Percentiles rank a stretch among this genome's conserved stretches.
These are phyloP conservation scores for Steatornis caripensis DNA, from an alignment of 2,113 vertebrate species.

Conservation along the genomic window DNA sequence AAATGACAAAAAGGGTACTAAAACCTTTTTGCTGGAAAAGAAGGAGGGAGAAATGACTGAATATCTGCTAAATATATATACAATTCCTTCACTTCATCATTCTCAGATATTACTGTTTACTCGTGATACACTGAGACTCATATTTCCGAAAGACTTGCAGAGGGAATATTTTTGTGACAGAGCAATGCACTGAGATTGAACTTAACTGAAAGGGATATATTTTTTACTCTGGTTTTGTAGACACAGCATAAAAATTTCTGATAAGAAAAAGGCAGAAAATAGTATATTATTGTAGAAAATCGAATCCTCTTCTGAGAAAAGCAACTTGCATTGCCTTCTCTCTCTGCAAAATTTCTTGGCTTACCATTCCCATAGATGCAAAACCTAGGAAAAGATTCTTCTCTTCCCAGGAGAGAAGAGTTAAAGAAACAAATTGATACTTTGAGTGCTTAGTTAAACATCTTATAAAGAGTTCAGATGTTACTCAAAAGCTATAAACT, in stretches of 20 bases:
- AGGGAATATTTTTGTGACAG: not conserved
- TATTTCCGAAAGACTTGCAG: not conserved
- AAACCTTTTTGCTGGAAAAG: not conserved
- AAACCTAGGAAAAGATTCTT: not conserved
- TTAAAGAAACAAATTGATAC: not conserved
- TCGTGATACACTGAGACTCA: not conserved
- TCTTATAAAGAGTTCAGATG: not conserved
- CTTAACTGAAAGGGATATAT: not conserved
- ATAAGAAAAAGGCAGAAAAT: not conserved
- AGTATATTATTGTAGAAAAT: not conserved
- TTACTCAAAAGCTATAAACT: not conserved
- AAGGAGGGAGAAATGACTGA: not conserved
- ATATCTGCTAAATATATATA: not conserved
- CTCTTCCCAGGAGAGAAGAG: not conserved
- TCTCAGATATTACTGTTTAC: not conserved
- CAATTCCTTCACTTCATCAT: not conserved
- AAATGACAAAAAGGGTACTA: not conserved
- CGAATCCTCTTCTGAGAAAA: not conserved
- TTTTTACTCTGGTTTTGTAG: not conserved
- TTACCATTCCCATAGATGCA: not conserved
- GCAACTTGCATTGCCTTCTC: not conserved
- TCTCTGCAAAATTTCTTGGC: not conserved
- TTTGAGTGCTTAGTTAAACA: not conserved
- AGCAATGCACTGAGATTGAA: not conserved
- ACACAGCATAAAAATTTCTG: not conserved